A percentile compares a stretch with the other conserved stretches of the same genome.
These are phyloP conservation scores for Blera fallax DNA, from an alignment of 2,888 invertebrate genomes.

Conservation along the genomic window DNA sequence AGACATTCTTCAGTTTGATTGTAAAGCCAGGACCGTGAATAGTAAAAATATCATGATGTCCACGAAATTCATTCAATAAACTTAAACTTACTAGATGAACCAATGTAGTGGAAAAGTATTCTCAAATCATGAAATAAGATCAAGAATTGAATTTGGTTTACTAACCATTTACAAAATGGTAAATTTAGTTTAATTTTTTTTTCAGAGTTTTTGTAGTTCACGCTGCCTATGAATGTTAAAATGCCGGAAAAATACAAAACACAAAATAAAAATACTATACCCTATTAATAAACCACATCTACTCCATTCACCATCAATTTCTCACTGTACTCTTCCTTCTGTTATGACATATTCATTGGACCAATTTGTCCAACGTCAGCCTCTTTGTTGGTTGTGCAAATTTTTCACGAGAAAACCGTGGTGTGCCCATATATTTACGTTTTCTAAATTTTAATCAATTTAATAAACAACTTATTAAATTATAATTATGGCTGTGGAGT, in stretches of 20 bases:
- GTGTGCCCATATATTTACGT: background rate
- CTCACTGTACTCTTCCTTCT: background rate
- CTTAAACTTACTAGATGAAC: too few relatives aligned
- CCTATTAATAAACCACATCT: background rate
- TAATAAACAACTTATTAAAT: background rate
- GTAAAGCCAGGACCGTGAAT: too few relatives aligned
- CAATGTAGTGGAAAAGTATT: too few relatives aligned
- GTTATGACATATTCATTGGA: background rate
- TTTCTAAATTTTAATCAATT: background rate
- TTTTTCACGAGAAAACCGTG: background rate
- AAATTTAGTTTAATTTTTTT: too few relatives aligned
- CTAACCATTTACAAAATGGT: too few relatives aligned
- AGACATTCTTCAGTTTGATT: too few relatives aligned
- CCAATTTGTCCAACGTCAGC: conserved; percentile 32
- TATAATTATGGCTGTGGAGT: conserved; percentile 77
- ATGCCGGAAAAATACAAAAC: background rate
- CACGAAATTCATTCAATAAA: too few relatives aligned
- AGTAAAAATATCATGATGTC: too few relatives aligned
- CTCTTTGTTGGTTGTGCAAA: conserved; percentile 35
- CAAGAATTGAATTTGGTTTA: too few relatives aligned
- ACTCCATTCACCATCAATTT: background rate
- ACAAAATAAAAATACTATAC: background rate
- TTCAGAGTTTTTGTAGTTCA: too few relatives aligned
- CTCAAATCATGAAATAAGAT: too few relatives aligned
- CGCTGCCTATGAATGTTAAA: too few relatives aligned